Conservation (phyloP, 2,888 invertebrate species). For the Stratiomys singularior region DNA sequence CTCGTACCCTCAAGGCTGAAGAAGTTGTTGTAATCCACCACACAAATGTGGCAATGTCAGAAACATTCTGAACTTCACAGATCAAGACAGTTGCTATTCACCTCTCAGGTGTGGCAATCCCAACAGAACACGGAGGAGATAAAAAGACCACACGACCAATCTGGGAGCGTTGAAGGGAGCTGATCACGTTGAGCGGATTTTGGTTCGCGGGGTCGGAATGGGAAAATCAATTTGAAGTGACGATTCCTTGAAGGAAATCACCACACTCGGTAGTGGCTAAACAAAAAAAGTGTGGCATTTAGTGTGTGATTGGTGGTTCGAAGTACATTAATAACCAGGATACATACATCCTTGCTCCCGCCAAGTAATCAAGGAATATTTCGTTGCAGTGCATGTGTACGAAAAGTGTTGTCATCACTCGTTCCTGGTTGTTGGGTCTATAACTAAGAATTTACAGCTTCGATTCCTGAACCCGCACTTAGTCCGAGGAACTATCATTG, state of each 20-base stretch:
- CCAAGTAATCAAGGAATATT: not conserved
- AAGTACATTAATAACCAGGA: not conserved
- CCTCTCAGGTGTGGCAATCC: too few species aligned
- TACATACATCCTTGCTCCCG: not conserved
- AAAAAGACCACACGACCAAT: too few species aligned
- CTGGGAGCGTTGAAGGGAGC: slow-evolving; percentile 59
- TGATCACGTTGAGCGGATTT: slow-evolving; percentile 54
- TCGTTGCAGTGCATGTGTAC: not conserved
- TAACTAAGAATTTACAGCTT: not conserved
- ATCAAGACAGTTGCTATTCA: too few species aligned
- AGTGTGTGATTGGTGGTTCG: not conserved
- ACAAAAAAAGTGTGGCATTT: not conserved
- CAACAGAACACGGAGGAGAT: too few species aligned
- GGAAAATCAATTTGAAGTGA: not conserved
- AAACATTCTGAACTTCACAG: too few species aligned
- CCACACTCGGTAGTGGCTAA: not conserved
- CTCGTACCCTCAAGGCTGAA: too few species aligned
- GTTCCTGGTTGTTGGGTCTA: not conserved
- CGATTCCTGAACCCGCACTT: too few species aligned
- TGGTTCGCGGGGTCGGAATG: not conserved
- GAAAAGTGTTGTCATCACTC: not conserved
- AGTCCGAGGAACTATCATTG: too few species aligned
- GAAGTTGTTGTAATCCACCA: too few species aligned
- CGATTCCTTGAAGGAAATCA: not conserved
- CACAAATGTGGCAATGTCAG: too few species aligned